Conservation (phyloP, 2,888 invertebrate genomes). For the Drosophila ustulata region DNA sequence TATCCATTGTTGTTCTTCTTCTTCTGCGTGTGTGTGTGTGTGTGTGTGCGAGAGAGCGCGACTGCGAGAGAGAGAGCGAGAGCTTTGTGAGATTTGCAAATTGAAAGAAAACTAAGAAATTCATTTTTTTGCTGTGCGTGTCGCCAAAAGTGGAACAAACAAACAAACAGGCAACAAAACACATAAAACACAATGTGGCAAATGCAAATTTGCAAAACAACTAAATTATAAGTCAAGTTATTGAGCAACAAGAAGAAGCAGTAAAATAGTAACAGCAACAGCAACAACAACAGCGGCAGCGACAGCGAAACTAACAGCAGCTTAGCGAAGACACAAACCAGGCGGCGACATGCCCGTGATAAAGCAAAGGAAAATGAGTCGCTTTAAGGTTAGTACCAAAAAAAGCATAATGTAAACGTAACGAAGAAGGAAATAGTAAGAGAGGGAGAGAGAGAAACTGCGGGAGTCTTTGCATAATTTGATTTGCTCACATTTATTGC, state of each 20-base stretch:
- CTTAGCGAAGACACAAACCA: slow-evolving; percentile 51
- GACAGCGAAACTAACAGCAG: not conserved
- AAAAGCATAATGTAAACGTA: not conserved
- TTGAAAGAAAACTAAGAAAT: slow-evolving; percentile 3
- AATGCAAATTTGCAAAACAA: slow-evolving; percentile 11
- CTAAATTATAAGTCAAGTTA: slow-evolving; percentile 26
- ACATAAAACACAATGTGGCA: slow-evolving; percentile 10
- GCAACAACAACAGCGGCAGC: slow-evolving; percentile 2
- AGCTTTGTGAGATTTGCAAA: slow-evolving; percentile 15
- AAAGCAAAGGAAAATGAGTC: slow-evolving; percentile 83
- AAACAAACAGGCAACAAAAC: slow-evolving; percentile 1
- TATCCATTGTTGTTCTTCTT: slow-evolving; percentile 43
- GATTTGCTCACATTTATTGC: slow-evolving; percentile 13
- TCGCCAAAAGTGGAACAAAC: slow-evolving; percentile 11
- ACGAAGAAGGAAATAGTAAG: not conserved
- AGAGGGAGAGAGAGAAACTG: not conserved
- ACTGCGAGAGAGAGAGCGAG: not conserved
- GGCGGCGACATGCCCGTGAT: slow-evolving; percentile 74
- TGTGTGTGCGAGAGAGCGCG: slow-evolving; percentile 7
- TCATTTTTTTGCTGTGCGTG: slow-evolving; percentile 15
- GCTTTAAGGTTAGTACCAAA: slow-evolving; percentile 79
- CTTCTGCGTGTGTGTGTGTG: slow-evolving; percentile 6
- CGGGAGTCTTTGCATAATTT: not conserved
- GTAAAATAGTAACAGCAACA: not conserved
- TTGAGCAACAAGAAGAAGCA: not conserved